Evolutionary conservation across 2,113 vertebrate genomes (phyloP).

Genomic region (Symphodus melops): DNA sequence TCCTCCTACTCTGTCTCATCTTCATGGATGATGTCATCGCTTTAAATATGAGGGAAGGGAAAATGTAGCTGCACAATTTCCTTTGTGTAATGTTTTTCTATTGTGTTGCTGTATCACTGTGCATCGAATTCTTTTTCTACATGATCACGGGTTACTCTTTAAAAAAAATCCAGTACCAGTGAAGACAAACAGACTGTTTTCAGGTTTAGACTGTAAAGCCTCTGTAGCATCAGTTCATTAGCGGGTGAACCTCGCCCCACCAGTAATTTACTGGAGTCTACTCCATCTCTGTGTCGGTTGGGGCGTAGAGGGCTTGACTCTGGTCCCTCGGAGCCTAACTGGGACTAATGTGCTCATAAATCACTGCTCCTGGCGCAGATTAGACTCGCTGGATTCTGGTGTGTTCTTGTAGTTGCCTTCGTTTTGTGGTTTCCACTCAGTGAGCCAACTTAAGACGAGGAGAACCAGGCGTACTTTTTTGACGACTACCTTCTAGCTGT

Average conservation of each 20-base stretch:
- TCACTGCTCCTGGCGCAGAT: slow-evolving; percentile 64
- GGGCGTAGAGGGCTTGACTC: slow-evolving; percentile 48
- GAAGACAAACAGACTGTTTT: slow-evolving; percentile 15
- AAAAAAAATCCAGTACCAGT: background rate
- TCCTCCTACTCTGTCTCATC: background rate
- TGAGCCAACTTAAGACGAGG: slow-evolving; percentile 46
- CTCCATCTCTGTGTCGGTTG: slow-evolving; percentile 63
- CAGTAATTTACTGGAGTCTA: slow-evolving; percentile 61
- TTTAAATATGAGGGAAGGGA: background rate
- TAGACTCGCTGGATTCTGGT: slow-evolving; percentile 48
- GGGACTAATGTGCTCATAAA: slow-evolving; percentile 73
- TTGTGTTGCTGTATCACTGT: background rate
- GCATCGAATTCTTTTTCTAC: background rate
- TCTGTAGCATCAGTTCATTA: slow-evolving; percentile 43
- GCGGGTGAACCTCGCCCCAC: slow-evolving; percentile 15
- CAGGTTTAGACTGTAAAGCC: slow-evolving; percentile 24
- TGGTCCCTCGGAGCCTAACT: slow-evolving; percentile 54
- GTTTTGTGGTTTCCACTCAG: slow-evolving; percentile 42
- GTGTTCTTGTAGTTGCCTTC: slow-evolving; percentile 50
- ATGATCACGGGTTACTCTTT: background rate
- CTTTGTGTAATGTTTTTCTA: background rate
- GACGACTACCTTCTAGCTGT: slow-evolving; percentile 1
- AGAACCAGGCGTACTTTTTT: slow-evolving; percentile 40
- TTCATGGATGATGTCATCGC: background rate
- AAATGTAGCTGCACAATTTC: background rate